Conservation (phyloP, 2,888 invertebrate species). For the Drosophila niveifrons region DNA sequence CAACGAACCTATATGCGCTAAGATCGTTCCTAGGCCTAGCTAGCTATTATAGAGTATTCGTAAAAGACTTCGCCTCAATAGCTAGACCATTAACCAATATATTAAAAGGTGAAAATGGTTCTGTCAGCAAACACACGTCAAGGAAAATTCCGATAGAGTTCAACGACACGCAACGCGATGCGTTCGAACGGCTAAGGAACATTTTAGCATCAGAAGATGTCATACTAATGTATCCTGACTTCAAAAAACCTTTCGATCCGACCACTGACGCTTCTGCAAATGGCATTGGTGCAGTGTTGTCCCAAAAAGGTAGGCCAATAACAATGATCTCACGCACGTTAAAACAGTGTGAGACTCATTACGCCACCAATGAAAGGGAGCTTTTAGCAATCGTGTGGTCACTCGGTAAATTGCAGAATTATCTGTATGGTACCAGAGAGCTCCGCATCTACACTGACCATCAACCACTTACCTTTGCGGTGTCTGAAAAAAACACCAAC, state of each 20-base stretch:
- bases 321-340: conserved; percentile 1
- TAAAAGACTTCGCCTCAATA: conserved; percentile 10
- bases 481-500: not conserved
- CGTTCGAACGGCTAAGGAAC: conserved; percentile 5
- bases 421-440: not conserved
- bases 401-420: not conserved
- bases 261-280: conserved; percentile 7
- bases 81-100: conserved; percentile 4
- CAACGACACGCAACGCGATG: not conserved
- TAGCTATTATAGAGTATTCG: conserved; percentile 9
- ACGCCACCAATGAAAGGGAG: no score
- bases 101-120: conserved; percentile 11
- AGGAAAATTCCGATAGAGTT: not conserved
- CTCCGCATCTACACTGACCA: not conserved
- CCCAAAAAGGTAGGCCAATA: conserved; percentile 1
- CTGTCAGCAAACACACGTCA: conserved; percentile 5
- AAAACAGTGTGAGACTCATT: not conserved
- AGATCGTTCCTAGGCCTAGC: conserved; percentile 6
- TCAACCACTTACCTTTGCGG: not conserved
- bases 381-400: not conserved
- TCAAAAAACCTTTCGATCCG: conserved; percentile 5
- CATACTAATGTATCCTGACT: conserved; percentile 13
- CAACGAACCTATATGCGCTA: not conserved
- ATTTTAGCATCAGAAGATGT: conserved; percentile 17
- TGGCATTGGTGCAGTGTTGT: conserved; percentile 6